Evolutionary conservation across 2,113 vertebrate genomes (phyloP).

Genomic region (Lichenostomus cassidix): DNA sequence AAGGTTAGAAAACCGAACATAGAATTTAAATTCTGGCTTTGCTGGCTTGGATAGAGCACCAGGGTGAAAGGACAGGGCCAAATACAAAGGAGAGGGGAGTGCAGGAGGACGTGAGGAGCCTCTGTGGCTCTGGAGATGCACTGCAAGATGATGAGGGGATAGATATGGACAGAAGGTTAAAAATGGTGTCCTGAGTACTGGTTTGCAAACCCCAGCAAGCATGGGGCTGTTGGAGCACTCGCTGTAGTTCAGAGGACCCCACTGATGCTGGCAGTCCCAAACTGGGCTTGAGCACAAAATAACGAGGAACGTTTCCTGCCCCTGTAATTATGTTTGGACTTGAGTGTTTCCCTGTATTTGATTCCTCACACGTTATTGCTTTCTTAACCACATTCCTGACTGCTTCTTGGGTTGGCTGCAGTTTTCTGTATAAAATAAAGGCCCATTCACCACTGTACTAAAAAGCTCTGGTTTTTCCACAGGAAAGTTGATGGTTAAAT

Average conservation of each 20-base stretch:
- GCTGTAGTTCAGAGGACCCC: not conserved
- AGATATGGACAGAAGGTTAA: not conserved
- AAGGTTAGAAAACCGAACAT: rapidly evolving
- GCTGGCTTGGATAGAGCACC: not conserved
- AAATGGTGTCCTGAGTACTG: rapidly evolving
- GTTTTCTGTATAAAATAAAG: constrained; percentile 20
- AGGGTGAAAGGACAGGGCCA: not conserved
- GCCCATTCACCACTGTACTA: not conserved
- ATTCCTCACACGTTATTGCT: not conserved
- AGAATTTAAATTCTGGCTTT: not conserved
- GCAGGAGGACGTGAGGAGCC: not conserved
- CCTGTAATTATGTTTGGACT: not conserved
- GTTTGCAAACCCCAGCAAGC: not conserved
- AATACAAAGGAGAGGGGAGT: not conserved
- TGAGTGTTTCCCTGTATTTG: not conserved
- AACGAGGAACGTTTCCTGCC: not conserved
- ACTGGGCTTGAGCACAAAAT: not conserved
- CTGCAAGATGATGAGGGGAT: not conserved
- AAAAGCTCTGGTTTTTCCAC: not conserved
- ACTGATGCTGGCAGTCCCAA: not conserved
- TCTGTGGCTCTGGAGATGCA: rapidly evolving
- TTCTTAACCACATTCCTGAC: constrained; percentile 3
- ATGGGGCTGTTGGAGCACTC: not conserved
- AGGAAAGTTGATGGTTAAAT: not conserved
- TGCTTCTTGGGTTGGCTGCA: not conserved